Conservation (phyloP, 2,888 invertebrate species). For the Macrosoma leucophasiata region DNA sequence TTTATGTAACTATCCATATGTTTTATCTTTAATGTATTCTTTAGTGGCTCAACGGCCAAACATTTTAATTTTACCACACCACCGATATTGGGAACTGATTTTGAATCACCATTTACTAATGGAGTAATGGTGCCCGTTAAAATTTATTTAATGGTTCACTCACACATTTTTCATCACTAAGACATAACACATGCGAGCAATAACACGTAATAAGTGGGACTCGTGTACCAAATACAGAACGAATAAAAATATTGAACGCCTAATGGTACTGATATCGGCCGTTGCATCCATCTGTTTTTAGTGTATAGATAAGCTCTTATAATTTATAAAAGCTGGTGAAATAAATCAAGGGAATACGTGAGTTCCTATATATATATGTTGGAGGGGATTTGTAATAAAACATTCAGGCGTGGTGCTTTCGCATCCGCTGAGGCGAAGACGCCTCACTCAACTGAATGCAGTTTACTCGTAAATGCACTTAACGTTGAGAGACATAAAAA, state of each 20-base stretch:
- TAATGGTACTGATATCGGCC: slow-evolving; percentile 50
- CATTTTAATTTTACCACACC: too few species aligned
- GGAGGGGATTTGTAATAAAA: slow-evolving; percentile 43
- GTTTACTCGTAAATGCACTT: slow-evolving; percentile 69
- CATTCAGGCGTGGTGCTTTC: slow-evolving; percentile 41
- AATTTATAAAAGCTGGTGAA: slow-evolving; percentile 36
- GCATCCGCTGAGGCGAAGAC: slow-evolving; percentile 40
- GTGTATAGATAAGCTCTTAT: slow-evolving; percentile 52
- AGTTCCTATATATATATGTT: slow-evolving; percentile 42
- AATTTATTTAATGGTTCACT: slow-evolving; percentile 39
- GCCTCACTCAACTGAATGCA: slow-evolving; percentile 40
- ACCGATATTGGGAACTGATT: too few species aligned
- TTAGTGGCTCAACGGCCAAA: too few species aligned
- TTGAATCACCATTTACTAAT: slow-evolving; percentile 20
- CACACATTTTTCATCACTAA: slow-evolving; percentile 51
- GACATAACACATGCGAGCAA: slow-evolving; percentile 50
- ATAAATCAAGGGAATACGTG: slow-evolving; percentile 29
- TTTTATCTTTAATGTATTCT: too few species aligned
- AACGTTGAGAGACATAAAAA: slow-evolving; percentile 61
- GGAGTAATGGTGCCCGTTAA: slow-evolving; percentile 30
- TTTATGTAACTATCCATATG: too few species aligned
- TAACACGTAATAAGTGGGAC: slow-evolving; percentile 43
- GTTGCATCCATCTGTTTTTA: slow-evolving; percentile 43
- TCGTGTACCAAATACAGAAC: slow-evolving; percentile 39
- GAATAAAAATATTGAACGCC: slow-evolving; percentile 33